Conservation (phyloP, 2,113 vertebrate species). For the Bufo bufo region DNA sequence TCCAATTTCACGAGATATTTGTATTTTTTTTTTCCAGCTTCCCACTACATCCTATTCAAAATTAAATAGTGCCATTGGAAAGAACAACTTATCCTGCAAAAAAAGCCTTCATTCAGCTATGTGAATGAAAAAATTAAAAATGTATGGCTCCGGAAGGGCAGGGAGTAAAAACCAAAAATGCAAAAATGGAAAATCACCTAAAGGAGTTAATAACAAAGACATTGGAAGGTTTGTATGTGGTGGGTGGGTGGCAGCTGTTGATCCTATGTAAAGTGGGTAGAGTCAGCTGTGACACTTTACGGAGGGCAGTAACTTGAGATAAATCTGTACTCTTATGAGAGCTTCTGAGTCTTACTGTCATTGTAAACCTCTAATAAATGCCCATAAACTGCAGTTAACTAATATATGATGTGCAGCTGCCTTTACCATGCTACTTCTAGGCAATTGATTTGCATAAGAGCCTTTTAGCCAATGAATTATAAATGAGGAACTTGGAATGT, state of each 20-base stretch:
- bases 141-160: no score
- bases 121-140: no score
- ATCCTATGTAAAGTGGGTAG: not conserved
- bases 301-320: conserved; percentile 1
- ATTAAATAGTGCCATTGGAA: no score
- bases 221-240: not conserved
- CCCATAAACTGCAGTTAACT: not conserved
- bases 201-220: no score
- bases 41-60: no score
- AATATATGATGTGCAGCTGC: not conserved
- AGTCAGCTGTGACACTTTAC: not conserved
- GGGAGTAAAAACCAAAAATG: no score
- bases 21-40: no score
- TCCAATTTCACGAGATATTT: no score
- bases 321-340: not conserved
- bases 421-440: conserved; percentile 2
- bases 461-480: conserved; percentile 10
- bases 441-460: conserved; percentile 20
- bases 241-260: not conserved
- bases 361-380: not conserved
- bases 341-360: not conserved
- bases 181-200: no score
- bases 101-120: no score
- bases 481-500: conserved; percentile 2
- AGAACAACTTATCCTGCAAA: no score